Base-by-base conservation (phyloP, 2,888 invertebrate species). In the Chrysopilus asiliformis region DNA sequence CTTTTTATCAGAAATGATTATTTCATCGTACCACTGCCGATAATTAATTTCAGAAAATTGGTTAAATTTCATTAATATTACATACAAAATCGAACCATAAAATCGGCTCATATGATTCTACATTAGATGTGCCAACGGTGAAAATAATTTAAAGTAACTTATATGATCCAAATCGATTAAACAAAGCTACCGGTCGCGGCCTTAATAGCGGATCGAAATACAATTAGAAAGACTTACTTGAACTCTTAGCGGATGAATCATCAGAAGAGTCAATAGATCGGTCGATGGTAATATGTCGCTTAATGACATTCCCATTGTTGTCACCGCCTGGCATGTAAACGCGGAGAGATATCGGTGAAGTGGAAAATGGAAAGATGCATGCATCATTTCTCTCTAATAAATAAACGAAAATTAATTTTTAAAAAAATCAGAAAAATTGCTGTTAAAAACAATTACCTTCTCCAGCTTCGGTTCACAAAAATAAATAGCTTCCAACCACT, bases 281-380 rank as follows among this genome's bases (percentile, higher is more conserved):
- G 76, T 70, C 31, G 80, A 71, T 31, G 93, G 91, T 51, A 93
- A 68, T 45, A 93, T 72, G 52, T 84, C 82, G 43, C 73, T 70
- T 22, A 91, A 71, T 25, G 74, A 68, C 49, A 84, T 72, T 45
- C 82, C 84, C 69, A 86, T 78, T 57, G 74, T 71, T 52, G 82
- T 74, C 42, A 85, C 79, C 32, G 83, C 87, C 58, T 89, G 86
- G 60, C 87, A 79, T 50, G 86, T 69, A 56, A 89, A 85, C 12
- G 83, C 79, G 1, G 87, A 79, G 57, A 91, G 74, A 67, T 94
- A 93, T 36, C 97, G 84, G 70, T 97, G 95, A 49, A 97, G 72
- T 14, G 95, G 95, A 55, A 94, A 76, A 68, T 97, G 95, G 70
- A 97, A 97, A 34, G 93, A 90, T 42, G 93, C 81, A 70, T 90